Evolutionary conservation across 2,797 vertebrate genomes (phyloP).

Genomic region (Phoxinus dragarum): DNA sequence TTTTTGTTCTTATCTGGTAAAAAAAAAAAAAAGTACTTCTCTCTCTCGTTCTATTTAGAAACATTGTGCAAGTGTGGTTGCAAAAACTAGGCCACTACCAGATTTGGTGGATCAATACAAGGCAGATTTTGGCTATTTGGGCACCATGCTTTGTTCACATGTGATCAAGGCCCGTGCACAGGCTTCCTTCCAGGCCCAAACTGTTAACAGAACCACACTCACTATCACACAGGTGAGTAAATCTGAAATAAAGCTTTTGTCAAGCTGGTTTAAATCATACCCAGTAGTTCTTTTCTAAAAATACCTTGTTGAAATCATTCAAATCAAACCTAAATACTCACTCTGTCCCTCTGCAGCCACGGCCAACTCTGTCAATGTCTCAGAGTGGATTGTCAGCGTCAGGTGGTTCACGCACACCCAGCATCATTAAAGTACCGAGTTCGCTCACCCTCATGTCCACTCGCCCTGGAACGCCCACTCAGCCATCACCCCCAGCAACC

Average conservation of each 20-base stretch:
- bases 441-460: slow-evolving; percentile 89
- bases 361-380: slow-evolving; percentile 87
- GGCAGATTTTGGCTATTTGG: slow-evolving; percentile 87
- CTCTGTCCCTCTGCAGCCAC: slow-evolving; percentile 75
- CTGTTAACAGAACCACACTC: slow-evolving; percentile 92
- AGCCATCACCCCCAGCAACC: slow-evolving; percentile 90
- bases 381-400: slow-evolving; percentile 80
- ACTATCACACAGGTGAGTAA: slow-evolving; percentile 90
- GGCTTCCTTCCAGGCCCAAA: slow-evolving; percentile 90
- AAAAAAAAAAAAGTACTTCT: neutral
- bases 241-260: neutral
- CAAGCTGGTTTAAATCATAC: neutral
- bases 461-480: slow-evolving; percentile 86
- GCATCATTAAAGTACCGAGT: slow-evolving; percentile 89
- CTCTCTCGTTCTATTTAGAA: slow-evolving; percentile 68
- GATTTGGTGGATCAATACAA: slow-evolving; percentile 89
- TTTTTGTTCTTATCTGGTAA: neutral
- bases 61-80: slow-evolving; percentile 84
- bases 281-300: neutral
- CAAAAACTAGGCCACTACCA: slow-evolving; percentile 80
- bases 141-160: slow-evolving; percentile 88
- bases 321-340: neutral
- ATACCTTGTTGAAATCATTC: neutral
- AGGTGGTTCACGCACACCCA: slow-evolving; percentile 78
- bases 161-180: slow-evolving; percentile 91